Percentiles rank a stretch among this genome's conserved stretches.
phyloP scores from a whole-genome alignment of 35 echinoderm and acorn worm species.

The Diadema setosum region DNA sequence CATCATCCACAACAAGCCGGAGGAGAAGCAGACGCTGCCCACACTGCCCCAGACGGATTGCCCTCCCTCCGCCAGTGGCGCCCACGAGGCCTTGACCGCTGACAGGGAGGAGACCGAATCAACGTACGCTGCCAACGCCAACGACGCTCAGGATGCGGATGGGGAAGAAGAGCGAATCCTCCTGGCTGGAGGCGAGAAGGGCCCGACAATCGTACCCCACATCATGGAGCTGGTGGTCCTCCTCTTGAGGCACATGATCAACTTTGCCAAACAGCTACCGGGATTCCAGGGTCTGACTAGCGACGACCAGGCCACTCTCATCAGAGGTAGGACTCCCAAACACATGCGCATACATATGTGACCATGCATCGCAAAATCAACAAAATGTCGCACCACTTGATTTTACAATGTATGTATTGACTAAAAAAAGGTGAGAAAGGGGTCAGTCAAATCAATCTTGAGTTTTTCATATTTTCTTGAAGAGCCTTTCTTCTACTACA shows the following conservation, averaged over 20 bases:
- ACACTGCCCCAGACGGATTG: background rate
- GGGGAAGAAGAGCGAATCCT: background rate
- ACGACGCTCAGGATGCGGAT: background rate
- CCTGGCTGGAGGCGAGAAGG: background rate
- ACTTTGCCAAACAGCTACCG: conserved; percentile 68
- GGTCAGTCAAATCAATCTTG: too few relatives aligned
- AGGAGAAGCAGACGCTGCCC: background rate
- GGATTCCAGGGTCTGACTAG: conserved; percentile 46
- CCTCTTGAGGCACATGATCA: conserved; percentile 74
- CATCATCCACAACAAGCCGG: background rate
- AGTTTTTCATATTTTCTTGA: background rate
- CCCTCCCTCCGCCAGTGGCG: background rate
- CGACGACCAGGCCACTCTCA: conserved; percentile 73
- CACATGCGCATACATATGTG: too few relatives aligned
- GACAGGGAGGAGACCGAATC: background rate
- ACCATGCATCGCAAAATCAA: too few relatives aligned
- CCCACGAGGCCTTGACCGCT: background rate
- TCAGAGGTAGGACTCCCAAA: conserved; percentile 80
- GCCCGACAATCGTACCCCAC: conserved; percentile 1
- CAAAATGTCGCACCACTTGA: too few relatives aligned
- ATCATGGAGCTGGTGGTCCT: conserved; percentile 72
- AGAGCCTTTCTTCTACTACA: too few relatives aligned
- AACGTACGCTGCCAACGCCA: background rate
- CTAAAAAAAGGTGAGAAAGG: too few relatives aligned
- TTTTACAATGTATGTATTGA: too few relatives aligned